Percentiles rank a stretch among this genome's conserved stretches.
Conservation (phyloP, 2,113 vertebrate genomes). For the Plectropomus leopardus region DNA sequence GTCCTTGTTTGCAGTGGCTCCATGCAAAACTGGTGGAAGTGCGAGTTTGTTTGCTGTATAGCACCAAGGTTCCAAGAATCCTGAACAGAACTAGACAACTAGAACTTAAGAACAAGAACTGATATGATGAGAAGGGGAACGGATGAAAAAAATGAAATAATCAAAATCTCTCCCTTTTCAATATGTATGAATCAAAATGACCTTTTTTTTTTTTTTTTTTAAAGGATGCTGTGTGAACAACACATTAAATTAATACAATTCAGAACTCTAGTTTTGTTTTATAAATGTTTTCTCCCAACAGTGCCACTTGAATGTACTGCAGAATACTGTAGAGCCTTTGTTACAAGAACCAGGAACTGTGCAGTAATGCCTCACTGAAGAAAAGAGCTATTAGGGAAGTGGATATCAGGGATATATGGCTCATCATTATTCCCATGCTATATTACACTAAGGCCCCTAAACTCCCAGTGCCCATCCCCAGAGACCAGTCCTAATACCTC, state of each 20-base stretch:
- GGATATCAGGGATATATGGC: constrained; percentile 67
- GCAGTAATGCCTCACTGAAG: constrained; percentile 49
- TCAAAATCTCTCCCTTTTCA: too few relatives aligned
- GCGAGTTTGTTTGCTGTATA: too few relatives aligned
- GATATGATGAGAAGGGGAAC: too few relatives aligned
- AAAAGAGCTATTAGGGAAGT: constrained; percentile 64
- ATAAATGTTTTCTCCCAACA: not conserved
- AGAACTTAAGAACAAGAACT: too few relatives aligned
- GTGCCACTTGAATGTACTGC: not conserved
- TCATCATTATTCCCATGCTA: constrained; percentile 76
- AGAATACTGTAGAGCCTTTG: constrained; percentile 9
- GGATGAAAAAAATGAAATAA: too few relatives aligned
- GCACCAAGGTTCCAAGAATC: too few relatives aligned
- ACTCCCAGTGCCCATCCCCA: constrained; percentile 67
- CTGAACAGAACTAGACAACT: too few relatives aligned
- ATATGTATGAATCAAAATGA: too few relatives aligned
- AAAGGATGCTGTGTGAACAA: too few relatives aligned
- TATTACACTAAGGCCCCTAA: constrained; percentile 73
- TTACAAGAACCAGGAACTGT: constrained; percentile 37
- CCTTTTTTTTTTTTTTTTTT: too few relatives aligned
- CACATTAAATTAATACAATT: not conserved
- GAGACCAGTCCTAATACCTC: constrained; percentile 74
- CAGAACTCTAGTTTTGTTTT: not conserved
- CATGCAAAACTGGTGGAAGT: too few relatives aligned
- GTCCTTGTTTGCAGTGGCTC: too few relatives aligned